Percentiles rank a stretch among this genome's conserved stretches.
These are phyloP conservation scores for Diarsia dahlii DNA, from an alignment of 2,888 invertebrate genomes.

Conservation along the genomic window DNA sequence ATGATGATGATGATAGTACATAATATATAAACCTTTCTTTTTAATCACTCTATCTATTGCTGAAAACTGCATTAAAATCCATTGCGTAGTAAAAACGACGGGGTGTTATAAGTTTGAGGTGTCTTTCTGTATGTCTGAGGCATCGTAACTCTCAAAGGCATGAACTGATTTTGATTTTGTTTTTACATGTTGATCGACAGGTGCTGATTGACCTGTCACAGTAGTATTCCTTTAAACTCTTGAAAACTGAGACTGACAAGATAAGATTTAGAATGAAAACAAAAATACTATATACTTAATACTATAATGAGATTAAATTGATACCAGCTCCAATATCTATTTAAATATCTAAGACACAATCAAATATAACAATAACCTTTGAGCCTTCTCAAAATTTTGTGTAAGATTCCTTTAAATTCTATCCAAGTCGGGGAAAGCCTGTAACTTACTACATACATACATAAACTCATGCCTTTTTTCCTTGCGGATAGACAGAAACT, in stretches of 20 bases:
- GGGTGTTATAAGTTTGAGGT: too few species aligned
- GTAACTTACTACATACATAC: neutral
- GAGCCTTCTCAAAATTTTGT: neutral
- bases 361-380: neutral
- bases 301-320: neutral
- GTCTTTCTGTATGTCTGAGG: too few species aligned
- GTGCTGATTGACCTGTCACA: neutral
- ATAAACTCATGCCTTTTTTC: too few species aligned
- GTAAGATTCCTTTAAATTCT: slow-evolving; percentile 6
- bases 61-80: too few species aligned
- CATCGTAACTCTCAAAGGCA: too few species aligned
- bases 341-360: neutral
- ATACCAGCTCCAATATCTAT: neutral
- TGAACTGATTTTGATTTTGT: too few species aligned
- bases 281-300: neutral
- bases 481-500: too few species aligned
- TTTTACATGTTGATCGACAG: neutral
- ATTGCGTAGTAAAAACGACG: too few species aligned
- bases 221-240: slow-evolving; percentile 15
- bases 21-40: too few species aligned
- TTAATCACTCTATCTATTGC: too few species aligned
- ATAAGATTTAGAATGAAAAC: slow-evolving; percentile 10
- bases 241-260: slow-evolving; percentile 2
- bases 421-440: neutral
- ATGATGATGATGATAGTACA: too few species aligned